Percentiles rank a stretch among this genome's conserved stretches.
Conservation (phyloP, 2,888 invertebrate species). For the Andricus curvator region DNA sequence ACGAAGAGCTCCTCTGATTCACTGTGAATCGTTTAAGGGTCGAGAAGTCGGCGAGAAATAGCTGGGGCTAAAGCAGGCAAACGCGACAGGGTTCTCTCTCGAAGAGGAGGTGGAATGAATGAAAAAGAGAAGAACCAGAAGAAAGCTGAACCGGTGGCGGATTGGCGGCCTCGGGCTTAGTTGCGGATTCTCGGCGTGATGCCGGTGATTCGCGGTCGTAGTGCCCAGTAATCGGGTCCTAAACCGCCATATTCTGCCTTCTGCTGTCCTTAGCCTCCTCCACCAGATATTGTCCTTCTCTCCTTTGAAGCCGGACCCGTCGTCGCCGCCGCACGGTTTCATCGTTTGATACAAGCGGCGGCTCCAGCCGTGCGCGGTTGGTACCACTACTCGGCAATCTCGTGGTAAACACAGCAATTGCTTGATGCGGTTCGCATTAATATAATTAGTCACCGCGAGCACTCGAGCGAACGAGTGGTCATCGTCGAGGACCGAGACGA, state of each 20-base stretch:
- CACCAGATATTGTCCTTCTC: slow-evolving; percentile 48
- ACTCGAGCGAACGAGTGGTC: slow-evolving; percentile 62
- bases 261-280: slow-evolving; percentile 59
- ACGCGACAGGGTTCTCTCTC: slow-evolving; percentile 43
- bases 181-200: slow-evolving; percentile 77
- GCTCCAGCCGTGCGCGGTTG: slow-evolving; percentile 55
- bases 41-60: slow-evolving; percentile 46
- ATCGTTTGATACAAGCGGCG: slow-evolving; percentile 67
- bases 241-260: slow-evolving; percentile 73
- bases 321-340: slow-evolving; percentile 57
- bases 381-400: slow-evolving; percentile 68
- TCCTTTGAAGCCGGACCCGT: slow-evolving; percentile 54
- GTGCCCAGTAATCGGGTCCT: slow-evolving; percentile 77
- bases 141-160: slow-evolving; percentile 70
- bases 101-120: slow-evolving; percentile 46
- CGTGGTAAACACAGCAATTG: slow-evolving; percentile 77
- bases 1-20: slow-evolving; percentile 60
- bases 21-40: slow-evolving; percentile 54
- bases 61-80: slow-evolving; percentile 42
- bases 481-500: slow-evolving; percentile 47
- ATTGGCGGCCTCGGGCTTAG: slow-evolving; percentile 77
- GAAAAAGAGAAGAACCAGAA: slow-evolving; percentile 51
- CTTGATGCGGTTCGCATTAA: slow-evolving; percentile 76
- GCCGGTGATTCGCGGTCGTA: slow-evolving; percentile 77
- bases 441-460: slow-evolving; percentile 78